Evolutionary conservation across 2,888 invertebrate genomes (phyloP).

Genomic region (Idaea dimidiata): DNA sequence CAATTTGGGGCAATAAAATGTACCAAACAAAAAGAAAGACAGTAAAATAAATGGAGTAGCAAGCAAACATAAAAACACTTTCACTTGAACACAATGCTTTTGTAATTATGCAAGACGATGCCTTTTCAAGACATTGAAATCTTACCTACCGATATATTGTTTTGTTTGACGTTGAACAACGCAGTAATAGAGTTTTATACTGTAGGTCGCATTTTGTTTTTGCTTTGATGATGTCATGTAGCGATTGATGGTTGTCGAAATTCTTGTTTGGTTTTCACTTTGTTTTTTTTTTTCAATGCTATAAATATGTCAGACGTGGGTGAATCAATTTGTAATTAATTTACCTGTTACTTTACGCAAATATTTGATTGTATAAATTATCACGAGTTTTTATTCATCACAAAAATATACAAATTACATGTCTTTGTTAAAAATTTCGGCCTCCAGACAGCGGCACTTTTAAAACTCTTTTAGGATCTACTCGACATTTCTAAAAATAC

Average conservation of each 20-base stretch:
- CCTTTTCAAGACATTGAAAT: slow-evolving; percentile 16
- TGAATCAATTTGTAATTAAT: too few species aligned
- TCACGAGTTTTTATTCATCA: too few species aligned
- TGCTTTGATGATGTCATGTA: slow-evolving; percentile 29
- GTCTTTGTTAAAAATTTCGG: not conserved
- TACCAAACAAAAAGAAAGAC: not conserved
- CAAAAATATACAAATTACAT: not conserved
- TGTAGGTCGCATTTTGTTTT: slow-evolving; percentile 33
- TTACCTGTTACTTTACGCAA: slow-evolving; percentile 8
- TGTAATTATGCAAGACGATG: slow-evolving; percentile 34
- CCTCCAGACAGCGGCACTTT: not conserved
- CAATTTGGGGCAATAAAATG: not conserved
- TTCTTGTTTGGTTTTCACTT: slow-evolving; percentile 7
- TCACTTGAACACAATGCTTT: slow-evolving; percentile 48
- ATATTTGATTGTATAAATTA: slow-evolving; percentile 2
- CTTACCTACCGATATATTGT: slow-evolving; percentile 20
- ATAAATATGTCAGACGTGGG: slow-evolving; percentile 7
- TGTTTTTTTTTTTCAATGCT: slow-evolving; percentile 5
- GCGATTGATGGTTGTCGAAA: slow-evolving; percentile 16
- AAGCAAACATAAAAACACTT: slow-evolving; percentile 52
- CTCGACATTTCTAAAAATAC: not conserved
- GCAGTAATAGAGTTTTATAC: slow-evolving; percentile 17
- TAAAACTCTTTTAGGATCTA: not conserved
- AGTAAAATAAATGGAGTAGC: not conserved
- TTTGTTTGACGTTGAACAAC: slow-evolving; percentile 7